Evolutionary conservation across 2,888 invertebrate genomes (phyloP).

Genomic region (Junonia oenone): DNA sequence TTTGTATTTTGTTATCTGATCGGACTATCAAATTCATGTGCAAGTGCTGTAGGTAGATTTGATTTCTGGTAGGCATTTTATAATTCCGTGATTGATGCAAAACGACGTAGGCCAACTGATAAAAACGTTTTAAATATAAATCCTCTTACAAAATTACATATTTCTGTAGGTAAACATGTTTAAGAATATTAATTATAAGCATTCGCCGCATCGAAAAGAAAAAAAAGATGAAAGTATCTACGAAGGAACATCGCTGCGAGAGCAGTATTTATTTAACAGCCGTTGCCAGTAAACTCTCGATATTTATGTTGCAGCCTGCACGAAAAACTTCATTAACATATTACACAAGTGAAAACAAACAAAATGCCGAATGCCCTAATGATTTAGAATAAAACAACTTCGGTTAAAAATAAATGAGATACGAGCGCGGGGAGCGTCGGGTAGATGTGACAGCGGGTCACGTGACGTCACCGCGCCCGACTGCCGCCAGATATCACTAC

Average conservation of each 20-base stretch:
- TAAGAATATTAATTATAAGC: too few relatives aligned
- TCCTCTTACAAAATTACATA: too few relatives aligned
- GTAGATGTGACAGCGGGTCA: neutral
- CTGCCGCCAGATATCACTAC: neutral
- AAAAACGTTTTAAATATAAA: too few relatives aligned
- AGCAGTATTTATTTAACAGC: slow-evolving; percentile 3
- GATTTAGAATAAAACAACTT: slow-evolving; percentile 18
- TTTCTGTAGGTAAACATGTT: too few relatives aligned
- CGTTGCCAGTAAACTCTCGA: neutral
- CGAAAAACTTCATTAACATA: slow-evolving; percentile 16
- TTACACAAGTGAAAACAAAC: slow-evolving; percentile 16
- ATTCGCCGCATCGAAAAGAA: too few relatives aligned
- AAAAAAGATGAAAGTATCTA: too few relatives aligned
- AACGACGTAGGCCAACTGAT: too few relatives aligned
- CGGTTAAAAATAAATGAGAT: slow-evolving; percentile 12
- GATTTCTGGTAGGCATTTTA: too few relatives aligned
- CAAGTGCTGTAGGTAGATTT: too few relatives aligned
- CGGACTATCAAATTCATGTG: too few relatives aligned
- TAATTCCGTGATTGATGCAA: too few relatives aligned
- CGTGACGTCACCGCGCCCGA: neutral
- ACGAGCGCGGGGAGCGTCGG: neutral
- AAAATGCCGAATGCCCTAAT: slow-evolving; percentile 14
- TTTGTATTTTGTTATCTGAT: too few relatives aligned
- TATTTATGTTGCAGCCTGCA: slow-evolving; percentile 6
- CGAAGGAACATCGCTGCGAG: neutral